phyloP scores from a whole-genome alignment of 2,113 vertebrate species.

The Ramphastos sulfuratus region DNA sequence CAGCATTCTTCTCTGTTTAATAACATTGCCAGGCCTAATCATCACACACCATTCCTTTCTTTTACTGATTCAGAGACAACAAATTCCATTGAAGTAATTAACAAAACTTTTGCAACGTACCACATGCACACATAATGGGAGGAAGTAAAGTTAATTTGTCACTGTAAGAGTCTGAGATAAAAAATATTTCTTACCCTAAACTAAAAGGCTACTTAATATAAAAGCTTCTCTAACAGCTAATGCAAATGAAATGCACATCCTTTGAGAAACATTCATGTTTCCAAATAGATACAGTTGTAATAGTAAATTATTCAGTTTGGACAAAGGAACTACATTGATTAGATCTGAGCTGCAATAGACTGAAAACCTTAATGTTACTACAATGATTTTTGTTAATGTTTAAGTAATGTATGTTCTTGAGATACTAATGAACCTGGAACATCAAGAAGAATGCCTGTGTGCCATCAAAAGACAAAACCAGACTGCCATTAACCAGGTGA shows the following conservation, averaged over 20 bases:
- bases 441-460: neutral
- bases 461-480: neutral
- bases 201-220: neutral
- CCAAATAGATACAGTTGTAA: neutral
- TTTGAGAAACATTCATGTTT: neutral
- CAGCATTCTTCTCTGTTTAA: neutral
- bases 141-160: neutral
- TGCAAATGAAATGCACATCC: neutral
- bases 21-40: neutral
- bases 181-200: neutral
- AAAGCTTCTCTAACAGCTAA: neutral
- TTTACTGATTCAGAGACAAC: neutral
- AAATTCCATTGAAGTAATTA: neutral
- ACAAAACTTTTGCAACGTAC: neutral
- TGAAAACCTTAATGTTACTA: neutral
- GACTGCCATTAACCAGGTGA: neutral
- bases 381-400: too few species aligned
- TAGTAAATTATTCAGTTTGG: neutral
- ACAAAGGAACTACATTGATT: neutral
- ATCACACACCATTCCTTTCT: neutral
- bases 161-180: neutral
- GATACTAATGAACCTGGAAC: neutral
- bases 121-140: fast-evolving
- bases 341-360: neutral
- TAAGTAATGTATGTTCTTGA: neutral